Evolutionary conservation across 2,113 vertebrate genomes (phyloP).

Genomic region (Romanogobio albipinnatus): DNA sequence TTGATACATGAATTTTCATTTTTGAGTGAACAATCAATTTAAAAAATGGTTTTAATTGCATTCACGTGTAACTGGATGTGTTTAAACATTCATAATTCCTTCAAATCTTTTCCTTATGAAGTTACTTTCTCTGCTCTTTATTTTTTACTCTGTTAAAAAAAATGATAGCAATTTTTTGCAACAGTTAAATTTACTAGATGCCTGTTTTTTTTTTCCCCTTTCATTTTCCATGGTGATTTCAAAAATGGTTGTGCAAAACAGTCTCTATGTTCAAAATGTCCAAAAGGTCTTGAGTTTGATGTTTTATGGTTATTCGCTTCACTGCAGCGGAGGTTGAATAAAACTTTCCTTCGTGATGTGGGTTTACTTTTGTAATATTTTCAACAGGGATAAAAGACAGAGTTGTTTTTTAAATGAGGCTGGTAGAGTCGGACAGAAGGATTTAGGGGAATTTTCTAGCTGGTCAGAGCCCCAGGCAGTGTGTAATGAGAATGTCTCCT

Average conservation of each 20-base stretch:
- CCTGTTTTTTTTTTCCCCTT: not conserved
- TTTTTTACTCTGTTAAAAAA: conserved; percentile 1
- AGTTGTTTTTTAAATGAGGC: conserved; percentile 41
- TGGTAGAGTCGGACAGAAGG: conserved; percentile 41
- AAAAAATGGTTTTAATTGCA: not conserved
- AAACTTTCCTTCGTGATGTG: conserved; percentile 19
- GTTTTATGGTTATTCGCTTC: conserved; percentile 38
- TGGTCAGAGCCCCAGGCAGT: conserved; percentile 56
- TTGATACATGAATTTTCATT: not conserved
- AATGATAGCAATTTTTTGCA: conserved; percentile 52
- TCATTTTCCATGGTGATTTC: not conserved
- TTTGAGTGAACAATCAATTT: not conserved
- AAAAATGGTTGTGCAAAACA: not conserved
- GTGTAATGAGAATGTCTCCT: conserved; percentile 68
- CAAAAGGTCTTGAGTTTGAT: conserved; percentile 33
- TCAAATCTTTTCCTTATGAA: conserved; percentile 21
- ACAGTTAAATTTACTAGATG: conserved; percentile 39
- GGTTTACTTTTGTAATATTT: conserved; percentile 10
- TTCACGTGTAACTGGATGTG: not conserved
- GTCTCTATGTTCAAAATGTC: not conserved
- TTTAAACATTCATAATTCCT: not conserved
- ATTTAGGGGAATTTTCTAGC: conserved; percentile 60
- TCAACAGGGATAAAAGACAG: conserved; percentile 13
- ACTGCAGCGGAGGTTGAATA: not conserved
- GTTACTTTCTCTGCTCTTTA: not conserved